These are phyloP conservation scores for Chrysomela aeneicollis DNA, from an alignment of 2,888 invertebrate species.

Conservation along the genomic window DNA sequence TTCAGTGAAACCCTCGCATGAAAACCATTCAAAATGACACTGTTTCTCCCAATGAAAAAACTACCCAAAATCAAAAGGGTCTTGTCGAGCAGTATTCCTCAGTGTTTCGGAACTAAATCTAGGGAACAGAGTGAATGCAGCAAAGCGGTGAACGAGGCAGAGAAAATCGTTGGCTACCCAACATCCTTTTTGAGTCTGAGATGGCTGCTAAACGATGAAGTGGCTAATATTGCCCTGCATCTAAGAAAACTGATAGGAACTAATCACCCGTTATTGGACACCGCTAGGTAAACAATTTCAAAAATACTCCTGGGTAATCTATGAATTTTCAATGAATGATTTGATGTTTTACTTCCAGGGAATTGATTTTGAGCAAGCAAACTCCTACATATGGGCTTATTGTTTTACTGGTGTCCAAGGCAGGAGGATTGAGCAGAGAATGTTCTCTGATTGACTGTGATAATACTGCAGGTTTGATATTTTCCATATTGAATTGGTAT, in stretches of 20 bases:
- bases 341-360: conserved; percentile 41
- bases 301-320: not conserved
- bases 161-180: conserved; percentile 95
- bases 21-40: conserved; percentile 18
- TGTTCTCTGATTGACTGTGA: conserved; percentile 84
- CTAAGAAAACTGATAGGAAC: conserved; percentile 91
- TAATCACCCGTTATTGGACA: conserved; percentile 90
- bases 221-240: conserved; percentile 91
- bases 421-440: conserved; percentile 80
- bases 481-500: not conserved
- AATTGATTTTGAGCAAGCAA: conserved; percentile 68
- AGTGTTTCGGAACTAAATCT: conserved; percentile 34
- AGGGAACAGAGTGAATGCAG: conserved; percentile 37
- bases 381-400: conserved; percentile 93
- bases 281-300: conserved; percentile 77
- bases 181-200: conserved; percentile 91
- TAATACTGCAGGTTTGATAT: conserved; percentile 74
- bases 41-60: conserved; percentile 8
- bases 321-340: not conserved
- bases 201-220: conserved; percentile 94
- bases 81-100: not conserved
- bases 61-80: conserved; percentile 6
- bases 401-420: conserved; percentile 88
- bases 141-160: conserved; percentile 80
- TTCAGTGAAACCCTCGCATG: not conserved